Conservation (phyloP, 2,888 invertebrate genomes). For the Ormyrus nitidulus region DNA sequence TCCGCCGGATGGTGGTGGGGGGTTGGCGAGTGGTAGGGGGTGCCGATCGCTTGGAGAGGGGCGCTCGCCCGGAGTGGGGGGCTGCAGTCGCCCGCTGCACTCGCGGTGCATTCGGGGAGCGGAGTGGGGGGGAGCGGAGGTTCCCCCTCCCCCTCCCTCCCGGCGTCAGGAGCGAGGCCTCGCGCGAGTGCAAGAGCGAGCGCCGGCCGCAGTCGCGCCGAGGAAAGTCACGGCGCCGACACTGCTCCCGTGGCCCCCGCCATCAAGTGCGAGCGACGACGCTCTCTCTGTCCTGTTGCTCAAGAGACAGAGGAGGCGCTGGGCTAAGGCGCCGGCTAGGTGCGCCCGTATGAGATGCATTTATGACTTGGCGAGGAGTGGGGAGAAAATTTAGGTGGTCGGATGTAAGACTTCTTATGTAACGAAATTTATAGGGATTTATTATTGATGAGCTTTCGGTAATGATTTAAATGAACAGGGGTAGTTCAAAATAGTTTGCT, state of each 20-base stretch:
- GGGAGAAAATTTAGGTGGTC: too few species aligned
- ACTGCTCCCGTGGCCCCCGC: conserved; percentile 39
- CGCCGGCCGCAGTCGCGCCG: conserved; percentile 56
- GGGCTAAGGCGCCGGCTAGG: neutral
- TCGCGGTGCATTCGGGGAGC: conserved; percentile 2
- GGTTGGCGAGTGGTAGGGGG: too few species aligned
- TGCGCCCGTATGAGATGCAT: too few species aligned
- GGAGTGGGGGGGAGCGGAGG: conserved; percentile 7
- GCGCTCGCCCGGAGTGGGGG: neutral
- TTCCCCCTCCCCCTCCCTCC: conserved; percentile 6
- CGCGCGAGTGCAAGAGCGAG: conserved; percentile 56
- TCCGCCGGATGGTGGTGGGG: neutral
- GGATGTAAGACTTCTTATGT: too few species aligned
- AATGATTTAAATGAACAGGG: too few species aligned
- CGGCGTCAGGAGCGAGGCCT: conserved; percentile 53
- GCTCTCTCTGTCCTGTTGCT: conserved; percentile 11
- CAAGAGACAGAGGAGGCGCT: neutral
- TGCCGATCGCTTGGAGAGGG: neutral
- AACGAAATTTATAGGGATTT: too few species aligned
- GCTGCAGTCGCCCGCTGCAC: conserved; percentile 24
- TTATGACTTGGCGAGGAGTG: too few species aligned
- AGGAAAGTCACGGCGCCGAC: conserved; percentile 56
- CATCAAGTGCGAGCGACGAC: too few species aligned
- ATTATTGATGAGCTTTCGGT: too few species aligned
- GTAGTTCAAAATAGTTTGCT: too few species aligned